A percentile compares a stretch with the other conserved stretches of the same genome.
Conservation (phyloP, 2,888 invertebrate genomes). For the Zaprionus lineosus region DNA sequence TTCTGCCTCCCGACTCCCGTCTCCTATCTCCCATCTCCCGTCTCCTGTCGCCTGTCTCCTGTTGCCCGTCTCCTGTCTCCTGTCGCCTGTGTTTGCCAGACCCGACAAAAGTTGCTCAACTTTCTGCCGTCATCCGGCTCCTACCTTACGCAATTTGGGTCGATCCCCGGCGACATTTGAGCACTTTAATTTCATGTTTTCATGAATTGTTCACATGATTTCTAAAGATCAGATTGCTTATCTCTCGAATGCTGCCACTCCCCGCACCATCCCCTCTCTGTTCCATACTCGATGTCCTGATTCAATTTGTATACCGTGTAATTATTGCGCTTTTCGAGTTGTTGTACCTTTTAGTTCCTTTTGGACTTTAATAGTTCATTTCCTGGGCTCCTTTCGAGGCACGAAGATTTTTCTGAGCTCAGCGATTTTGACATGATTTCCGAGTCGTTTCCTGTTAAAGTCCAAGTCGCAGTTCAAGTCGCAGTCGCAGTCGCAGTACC, state of each 20-base stretch:
- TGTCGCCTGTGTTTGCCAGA: slow-evolving; percentile 19
- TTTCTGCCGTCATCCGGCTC: slow-evolving; percentile 67
- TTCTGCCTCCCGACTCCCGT: no score
- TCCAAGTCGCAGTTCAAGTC: slow-evolving; percentile 35
- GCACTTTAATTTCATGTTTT: slow-evolving; percentile 76
- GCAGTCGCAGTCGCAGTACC: no score
- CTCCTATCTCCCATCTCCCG: no score
- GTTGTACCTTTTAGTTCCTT: slow-evolving; percentile 43
- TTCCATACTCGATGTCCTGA: slow-evolving; percentile 30
- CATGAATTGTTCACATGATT: slow-evolving; percentile 72
- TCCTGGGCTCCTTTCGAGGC: slow-evolving; percentile 74
- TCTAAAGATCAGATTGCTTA: slow-evolving; percentile 80
- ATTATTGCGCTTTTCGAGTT: slow-evolving; percentile 69
- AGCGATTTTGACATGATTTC: slow-evolving; percentile 77
- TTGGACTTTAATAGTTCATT: slow-evolving; percentile 75
- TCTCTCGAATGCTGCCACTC: slow-evolving; percentile 31
- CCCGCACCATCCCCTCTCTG: slow-evolving; percentile 5
- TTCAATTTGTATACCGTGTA: slow-evolving; percentile 60
- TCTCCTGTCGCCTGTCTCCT: slow-evolving; percentile 4
- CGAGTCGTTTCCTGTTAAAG: slow-evolving; percentile 80
- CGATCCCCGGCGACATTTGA: slow-evolving; percentile 51
- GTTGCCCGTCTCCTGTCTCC: no score
- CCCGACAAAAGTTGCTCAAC: slow-evolving; percentile 78
- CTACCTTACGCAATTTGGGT: slow-evolving; percentile 63
- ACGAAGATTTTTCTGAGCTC: slow-evolving; percentile 12